A percentile compares a stretch with the other conserved stretches of the same genome.
Evolutionary conservation across 2,797 vertebrate genomes (phyloP).

Genomic region (Rallus crepitans): DNA sequence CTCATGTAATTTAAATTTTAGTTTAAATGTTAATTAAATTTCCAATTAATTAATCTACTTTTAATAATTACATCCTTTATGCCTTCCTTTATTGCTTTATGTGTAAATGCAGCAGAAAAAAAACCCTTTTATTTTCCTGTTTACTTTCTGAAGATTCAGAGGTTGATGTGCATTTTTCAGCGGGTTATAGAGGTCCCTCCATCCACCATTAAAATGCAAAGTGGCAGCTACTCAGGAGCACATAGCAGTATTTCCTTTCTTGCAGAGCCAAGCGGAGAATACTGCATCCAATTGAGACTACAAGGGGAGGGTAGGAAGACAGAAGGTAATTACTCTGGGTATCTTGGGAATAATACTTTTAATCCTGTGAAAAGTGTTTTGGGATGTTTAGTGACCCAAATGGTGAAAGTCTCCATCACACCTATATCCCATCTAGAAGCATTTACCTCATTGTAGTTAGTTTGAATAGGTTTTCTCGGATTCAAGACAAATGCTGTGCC

Average conservation of each 20-base stretch:
- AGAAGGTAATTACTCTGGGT: not conserved
- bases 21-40: not conserved
- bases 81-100: too few relatives aligned
- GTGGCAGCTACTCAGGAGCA: not conserved
- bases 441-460: not conserved
- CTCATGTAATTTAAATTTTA: not conserved
- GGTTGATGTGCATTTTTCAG: not conserved
- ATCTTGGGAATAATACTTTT: not conserved
- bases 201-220: not conserved
- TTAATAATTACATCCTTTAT: not conserved
- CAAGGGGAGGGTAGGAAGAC: not conserved
- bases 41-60: not conserved
- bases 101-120: not conserved
- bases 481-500: not conserved
- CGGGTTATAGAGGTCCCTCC: not conserved
- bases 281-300: not conserved
- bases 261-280: not conserved
- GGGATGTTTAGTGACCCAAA: not conserved
- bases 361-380: not conserved
- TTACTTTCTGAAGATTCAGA: not conserved
- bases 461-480: not conserved
- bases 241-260: not conserved
- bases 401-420: not conserved
- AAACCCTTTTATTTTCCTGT: not conserved
- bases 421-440: not conserved